Evolutionary conservation across 2,888 invertebrate genomes (phyloP), one percentile per base, ranked within the genome.

Genomic region (Papilio protenor): DNA sequence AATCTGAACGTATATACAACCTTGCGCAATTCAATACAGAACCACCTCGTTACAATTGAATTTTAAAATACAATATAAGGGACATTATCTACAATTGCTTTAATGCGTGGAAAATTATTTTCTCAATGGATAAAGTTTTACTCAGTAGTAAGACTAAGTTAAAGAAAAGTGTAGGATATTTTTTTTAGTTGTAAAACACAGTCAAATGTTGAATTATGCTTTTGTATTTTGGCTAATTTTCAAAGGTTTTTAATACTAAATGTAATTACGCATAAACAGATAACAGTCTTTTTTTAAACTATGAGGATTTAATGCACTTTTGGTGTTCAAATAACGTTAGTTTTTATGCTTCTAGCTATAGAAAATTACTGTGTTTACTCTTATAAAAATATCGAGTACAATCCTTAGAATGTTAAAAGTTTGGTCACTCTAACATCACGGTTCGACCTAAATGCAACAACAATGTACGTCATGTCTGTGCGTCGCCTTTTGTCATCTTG

Each of bases 1-100:
- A 80, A 81, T 81, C 81, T 77, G 69, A 69, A 79, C 80, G 70
- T 72, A 82, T 77, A 77, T 66, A 71, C 59, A 77, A 76, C 83
- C 83, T 81, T 81, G 81, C 74, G 66, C 64, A 77, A 57, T 49
- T 55, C 57, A 75, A 75, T 75, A 64, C 45, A 52, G 27, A 49
- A 75, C 33, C 70, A 59, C 69, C 45, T 49, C 23, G 27, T 27
- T 69, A 64, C 66, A 77, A 73, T 52, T 27, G 52, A 73, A 77
- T 77, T 77, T 76, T 27, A 71, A 76, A 76, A 70, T 23, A 45
- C 12, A 49, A 12, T 57, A 73, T 40, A 59, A 64, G 23, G 45
- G 55, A 49, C 11, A 55, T 21, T 64, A 52, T 76, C 10, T 59
- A 71, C 57, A 70, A 70, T 71, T 59, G 61, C 33, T 49, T 61